These are phyloP conservation scores for Salarias fasciatus DNA, from an alignment of 2,797 vertebrate species.

Conservation along the genomic window DNA sequence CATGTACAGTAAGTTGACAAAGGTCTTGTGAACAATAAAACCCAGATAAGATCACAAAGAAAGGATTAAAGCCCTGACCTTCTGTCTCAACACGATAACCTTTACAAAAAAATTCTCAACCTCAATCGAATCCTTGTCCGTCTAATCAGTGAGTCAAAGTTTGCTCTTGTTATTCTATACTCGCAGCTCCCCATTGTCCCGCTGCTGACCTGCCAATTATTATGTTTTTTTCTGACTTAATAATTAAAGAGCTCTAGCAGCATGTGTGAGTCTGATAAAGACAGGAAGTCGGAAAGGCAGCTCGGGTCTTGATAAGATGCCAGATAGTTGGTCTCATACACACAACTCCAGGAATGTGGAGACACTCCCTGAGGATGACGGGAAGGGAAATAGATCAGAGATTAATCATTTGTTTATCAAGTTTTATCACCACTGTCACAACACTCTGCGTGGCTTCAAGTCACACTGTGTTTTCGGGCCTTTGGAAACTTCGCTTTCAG, in stretches of 20 bases:
- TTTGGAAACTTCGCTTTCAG: constrained; percentile 8
- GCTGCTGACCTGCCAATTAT: constrained; percentile 60
- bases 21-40: constrained; percentile 33
- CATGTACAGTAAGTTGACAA: constrained; percentile 14
- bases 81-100: constrained; percentile 59
- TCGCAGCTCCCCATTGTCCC: constrained; percentile 67
- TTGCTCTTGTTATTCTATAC: constrained; percentile 74
- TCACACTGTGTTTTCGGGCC: constrained; percentile 12
- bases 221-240: constrained; percentile 63
- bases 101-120: constrained; percentile 47
- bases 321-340: constrained; percentile 49
- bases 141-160: constrained; percentile 63
- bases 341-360: constrained; percentile 39
- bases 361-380: constrained; percentile 34
- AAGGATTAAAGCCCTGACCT: constrained; percentile 42
- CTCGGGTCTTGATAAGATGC: constrained; percentile 62
- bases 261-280: constrained; percentile 77
- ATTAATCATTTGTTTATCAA: constrained; percentile 27
- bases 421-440: constrained; percentile 19
- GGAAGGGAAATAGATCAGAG: constrained; percentile 24
- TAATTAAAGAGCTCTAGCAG: constrained; percentile 63
- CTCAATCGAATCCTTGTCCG: constrained; percentile 48
- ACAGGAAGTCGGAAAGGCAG: constrained; percentile 72
- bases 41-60: constrained; percentile 21
- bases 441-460: constrained; percentile 13